Evolutionary conservation across 2,113 vertebrate species (phyloP), one percentile per base, ranked within the genome.

Genomic region (Hipposideros armiger): DNA sequence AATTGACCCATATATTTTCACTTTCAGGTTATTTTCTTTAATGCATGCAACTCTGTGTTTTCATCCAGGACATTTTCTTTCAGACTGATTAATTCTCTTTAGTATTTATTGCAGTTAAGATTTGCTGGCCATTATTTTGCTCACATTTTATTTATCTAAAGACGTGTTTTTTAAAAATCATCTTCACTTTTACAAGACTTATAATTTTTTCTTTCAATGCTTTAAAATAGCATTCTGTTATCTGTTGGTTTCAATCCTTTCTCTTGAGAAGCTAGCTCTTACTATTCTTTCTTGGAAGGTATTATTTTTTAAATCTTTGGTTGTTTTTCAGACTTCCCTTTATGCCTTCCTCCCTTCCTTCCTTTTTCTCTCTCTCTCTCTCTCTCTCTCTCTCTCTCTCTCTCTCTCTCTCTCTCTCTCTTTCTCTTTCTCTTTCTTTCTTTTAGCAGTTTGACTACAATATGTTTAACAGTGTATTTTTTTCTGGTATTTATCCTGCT

Each of bases 141-240:
- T 87, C 28, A 70, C 14, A 36, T 91, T 93, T 95, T 52, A 60
- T 88, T 50, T 66, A 32, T 67, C 26, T 56, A 85, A 73, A 54
- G 19, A 1, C 2, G 85, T 69, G 69, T 20, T 76, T 93, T 36
- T 17, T 10, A 69, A 74, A 84, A 11, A 24, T 52, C 3, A 64
- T n/a, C 13, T 74, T 76, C 14, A 42, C 45, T 93, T 84, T 86
- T 89, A 24, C 0, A 82, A 42, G 54, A 74, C 40, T 72, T 32
- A 36, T 4, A 13, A 62, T 72, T 81, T 90, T 60, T 66, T 70
- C 62, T 47, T 60, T 81, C 24, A 72, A 28, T 45, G 15, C 22
- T 95, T 87, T 28, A 90, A 87, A 89, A 66, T 47, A 76, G 50
- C 28, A 67, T 66, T 78, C 32, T 8, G 13, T 83, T 77, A 45